Percentiles rank a stretch among this genome's conserved stretches.
Evolutionary conservation across 2,113 vertebrate genomes (phyloP).

Genomic region (Syrrhaptes paradoxus): DNA sequence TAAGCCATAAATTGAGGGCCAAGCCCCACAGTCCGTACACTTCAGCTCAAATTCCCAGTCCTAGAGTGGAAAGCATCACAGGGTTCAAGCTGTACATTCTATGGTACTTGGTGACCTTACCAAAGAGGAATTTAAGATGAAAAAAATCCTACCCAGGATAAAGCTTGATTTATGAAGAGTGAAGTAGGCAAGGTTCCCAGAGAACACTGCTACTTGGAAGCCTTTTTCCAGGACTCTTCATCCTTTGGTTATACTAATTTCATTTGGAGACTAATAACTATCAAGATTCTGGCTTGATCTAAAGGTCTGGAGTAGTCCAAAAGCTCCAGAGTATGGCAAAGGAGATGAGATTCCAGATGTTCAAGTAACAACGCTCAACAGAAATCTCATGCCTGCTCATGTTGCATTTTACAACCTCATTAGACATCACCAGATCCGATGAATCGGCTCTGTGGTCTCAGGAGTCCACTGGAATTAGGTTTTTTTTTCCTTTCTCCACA

Average conservation of each 20-base stretch:
- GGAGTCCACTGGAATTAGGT: neutral
- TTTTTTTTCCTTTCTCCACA: no score
- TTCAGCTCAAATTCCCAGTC: neutral
- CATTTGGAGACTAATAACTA: neutral
- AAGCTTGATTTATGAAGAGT: neutral
- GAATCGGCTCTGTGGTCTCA: neutral
- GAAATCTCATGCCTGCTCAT: neutral
- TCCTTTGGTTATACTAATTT: neutral
- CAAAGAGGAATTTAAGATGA: neutral
- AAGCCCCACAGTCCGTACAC: neutral
- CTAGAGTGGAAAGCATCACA: neutral
- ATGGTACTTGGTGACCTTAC: neutral
- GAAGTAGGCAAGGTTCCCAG: neutral
- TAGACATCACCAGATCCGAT: accelerated
- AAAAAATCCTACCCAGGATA: neutral
- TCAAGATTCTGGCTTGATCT: conserved; percentile 1
- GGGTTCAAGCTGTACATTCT: neutral
- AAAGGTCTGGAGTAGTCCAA: neutral
- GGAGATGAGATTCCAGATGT: neutral
- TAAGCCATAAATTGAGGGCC: neutral
- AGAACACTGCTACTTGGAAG: neutral
- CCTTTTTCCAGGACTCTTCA: neutral
- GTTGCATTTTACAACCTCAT: neutral
- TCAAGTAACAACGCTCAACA: neutral
- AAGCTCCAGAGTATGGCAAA: neutral